These are phyloP conservation scores for Nymphicus hollandicus DNA, from an alignment of 2,113 vertebrate species.

Conservation along the genomic window DNA sequence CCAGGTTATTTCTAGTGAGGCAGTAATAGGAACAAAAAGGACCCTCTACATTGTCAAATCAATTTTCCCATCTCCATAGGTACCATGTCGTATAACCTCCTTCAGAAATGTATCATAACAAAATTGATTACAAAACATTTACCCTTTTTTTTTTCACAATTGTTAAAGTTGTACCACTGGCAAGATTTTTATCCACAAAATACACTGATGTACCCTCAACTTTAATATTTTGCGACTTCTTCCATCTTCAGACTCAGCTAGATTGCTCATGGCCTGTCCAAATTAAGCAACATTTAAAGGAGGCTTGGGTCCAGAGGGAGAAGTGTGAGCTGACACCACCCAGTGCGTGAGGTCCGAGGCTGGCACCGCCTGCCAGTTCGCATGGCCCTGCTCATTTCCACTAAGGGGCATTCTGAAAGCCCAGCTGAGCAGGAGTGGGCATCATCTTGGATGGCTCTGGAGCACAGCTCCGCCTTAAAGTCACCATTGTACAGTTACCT, in stretches of 20 bases:
- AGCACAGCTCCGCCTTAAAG: background rate
- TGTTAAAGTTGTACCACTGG: background rate
- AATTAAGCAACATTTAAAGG: background rate
- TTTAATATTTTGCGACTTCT: background rate
- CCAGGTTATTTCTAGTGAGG: background rate
- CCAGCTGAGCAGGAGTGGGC: background rate
- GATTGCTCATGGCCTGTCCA: background rate
- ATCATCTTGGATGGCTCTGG: background rate
- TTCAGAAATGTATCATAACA: background rate
- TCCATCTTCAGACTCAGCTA: background rate
- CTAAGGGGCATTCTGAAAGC: background rate
- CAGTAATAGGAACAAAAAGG: background rate
- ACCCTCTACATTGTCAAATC: accelerated
- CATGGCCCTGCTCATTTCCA: background rate
- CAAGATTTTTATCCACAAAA: background rate
- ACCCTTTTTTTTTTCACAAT: background rate
- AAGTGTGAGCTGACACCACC: background rate
- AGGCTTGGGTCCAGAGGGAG: background rate
- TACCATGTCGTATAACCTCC: background rate
- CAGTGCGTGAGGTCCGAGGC: background rate
- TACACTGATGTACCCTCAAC: background rate
- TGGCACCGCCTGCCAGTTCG: background rate
- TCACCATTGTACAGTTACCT: background rate
- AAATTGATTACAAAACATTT: background rate
- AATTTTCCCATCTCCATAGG: background rate